phyloP scores from a whole-genome alignment of 2,113 vertebrate species.

The Muscicapa adusta region DNA sequence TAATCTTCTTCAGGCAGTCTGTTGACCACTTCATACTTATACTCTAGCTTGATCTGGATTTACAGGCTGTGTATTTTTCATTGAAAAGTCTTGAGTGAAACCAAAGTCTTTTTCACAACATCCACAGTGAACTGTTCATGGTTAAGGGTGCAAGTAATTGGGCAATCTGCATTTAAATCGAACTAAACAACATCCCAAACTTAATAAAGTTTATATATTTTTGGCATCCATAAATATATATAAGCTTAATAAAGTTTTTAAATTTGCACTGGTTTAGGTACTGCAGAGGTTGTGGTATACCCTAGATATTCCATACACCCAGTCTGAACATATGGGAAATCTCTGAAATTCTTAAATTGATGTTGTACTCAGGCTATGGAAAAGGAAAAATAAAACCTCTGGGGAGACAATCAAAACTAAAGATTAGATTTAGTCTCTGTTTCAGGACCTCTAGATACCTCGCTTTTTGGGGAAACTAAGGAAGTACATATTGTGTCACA shows the following conservation, averaged over 20 bases:
- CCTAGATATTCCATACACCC: not conserved
- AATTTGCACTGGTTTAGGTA: not conserved
- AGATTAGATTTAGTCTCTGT: not conserved
- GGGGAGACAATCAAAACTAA: not conserved
- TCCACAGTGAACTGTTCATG: not conserved
- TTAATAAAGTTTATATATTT: not conserved
- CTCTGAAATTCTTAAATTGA: not conserved
- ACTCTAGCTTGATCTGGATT: not conserved
- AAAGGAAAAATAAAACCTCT: not conserved
- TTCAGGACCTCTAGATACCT: not conserved
- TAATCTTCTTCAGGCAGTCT: not conserved
- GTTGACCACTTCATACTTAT: not conserved
- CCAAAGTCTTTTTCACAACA: not conserved
- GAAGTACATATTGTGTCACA: not conserved
- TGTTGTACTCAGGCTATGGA: not conserved
- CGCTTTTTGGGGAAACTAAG: not conserved
- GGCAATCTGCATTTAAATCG: not conserved
- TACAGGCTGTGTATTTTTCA: not conserved
- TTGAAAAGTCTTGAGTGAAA: not conserved
- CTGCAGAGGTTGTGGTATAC: not conserved
- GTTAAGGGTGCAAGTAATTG: not conserved
- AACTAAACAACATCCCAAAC: not conserved
- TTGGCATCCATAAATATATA: not conserved
- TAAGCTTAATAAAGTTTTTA: not conserved
- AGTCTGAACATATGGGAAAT: not conserved